Conservation (phyloP, 1,140 invertebrate genomes). For the Drosophila lacteicornis region DNA sequence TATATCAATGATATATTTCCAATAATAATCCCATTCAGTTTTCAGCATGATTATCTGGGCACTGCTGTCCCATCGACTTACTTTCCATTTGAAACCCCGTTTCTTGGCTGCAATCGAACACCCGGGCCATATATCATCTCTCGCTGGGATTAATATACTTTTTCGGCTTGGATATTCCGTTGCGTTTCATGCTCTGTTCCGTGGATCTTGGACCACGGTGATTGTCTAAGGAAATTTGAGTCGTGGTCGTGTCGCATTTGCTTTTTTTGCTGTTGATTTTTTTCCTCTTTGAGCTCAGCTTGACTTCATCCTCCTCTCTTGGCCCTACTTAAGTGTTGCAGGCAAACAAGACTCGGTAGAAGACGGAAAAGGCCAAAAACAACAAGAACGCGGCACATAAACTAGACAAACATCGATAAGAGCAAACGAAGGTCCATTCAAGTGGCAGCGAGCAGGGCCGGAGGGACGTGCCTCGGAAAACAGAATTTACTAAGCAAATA, state of each 20-base stretch:
- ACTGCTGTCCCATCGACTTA: slow-evolving; percentile 18
- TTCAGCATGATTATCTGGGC: slow-evolving; percentile 10
- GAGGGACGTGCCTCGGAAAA: slow-evolving; percentile 29
- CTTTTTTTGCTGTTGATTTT: slow-evolving; percentile 13
- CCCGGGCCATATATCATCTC: slow-evolving; percentile 52
- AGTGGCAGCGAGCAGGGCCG: slow-evolving; percentile 11
- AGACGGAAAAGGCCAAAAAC: slow-evolving; percentile 16
- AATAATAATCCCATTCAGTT: neutral
- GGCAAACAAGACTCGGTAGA: slow-evolving; percentile 22
- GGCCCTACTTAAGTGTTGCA: slow-evolving; percentile 29
- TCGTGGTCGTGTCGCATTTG: slow-evolving; percentile 42
- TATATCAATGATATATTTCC: neutral
- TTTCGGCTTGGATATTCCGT: slow-evolving; percentile 8
- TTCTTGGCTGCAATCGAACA: slow-evolving; percentile 53
- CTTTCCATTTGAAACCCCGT: slow-evolving; percentile 44
- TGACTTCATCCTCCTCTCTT: slow-evolving; percentile 18
- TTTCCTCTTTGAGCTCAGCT: slow-evolving; percentile 27
- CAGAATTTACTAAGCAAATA: slow-evolving; percentile 46
- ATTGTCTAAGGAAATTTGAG: slow-evolving; percentile 55
- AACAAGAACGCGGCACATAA: slow-evolving; percentile 34
- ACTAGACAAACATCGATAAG: slow-evolving; percentile 52
- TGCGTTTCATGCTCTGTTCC: slow-evolving; percentile 1
- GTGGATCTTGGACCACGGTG: slow-evolving; percentile 29
- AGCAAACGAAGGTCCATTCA: slow-evolving; percentile 33
- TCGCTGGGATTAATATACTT: slow-evolving; percentile 31